A percentile compares a stretch with the other conserved stretches of the same genome.
Conservation (phyloP, 1,140 invertebrate genomes). For the Drosophila setifemur region DNA sequence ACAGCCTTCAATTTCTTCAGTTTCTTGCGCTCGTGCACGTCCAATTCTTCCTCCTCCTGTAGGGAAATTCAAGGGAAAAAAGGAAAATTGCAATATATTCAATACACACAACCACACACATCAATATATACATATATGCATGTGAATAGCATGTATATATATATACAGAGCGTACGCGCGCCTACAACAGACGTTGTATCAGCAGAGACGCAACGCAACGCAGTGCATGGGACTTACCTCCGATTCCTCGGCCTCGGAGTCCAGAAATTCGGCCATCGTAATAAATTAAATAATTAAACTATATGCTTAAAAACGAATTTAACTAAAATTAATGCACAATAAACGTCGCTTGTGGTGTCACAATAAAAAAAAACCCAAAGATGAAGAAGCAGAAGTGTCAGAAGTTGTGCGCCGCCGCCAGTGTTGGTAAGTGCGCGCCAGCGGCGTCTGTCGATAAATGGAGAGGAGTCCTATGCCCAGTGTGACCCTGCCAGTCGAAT, state of each 20-base stretch:
- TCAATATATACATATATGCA: constrained; percentile 1
- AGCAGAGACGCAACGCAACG: constrained; percentile 31
- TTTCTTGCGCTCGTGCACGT: constrained; percentile 86
- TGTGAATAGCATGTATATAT: constrained; percentile 9
- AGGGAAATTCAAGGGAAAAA: constrained; percentile 36
- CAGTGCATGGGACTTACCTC: constrained; percentile 83
- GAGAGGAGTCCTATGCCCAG: too few relatives aligned
- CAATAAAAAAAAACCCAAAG: constrained; percentile 65
- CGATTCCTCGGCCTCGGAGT: constrained; percentile 92
- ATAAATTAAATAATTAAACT: constrained; percentile 75
- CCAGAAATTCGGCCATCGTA: constrained; percentile 90
- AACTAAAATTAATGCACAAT: constrained; percentile 68
- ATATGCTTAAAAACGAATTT: constrained; percentile 70
- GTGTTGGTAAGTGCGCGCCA: not conserved
- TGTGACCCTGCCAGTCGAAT: not conserved
- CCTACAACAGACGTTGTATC: too few relatives aligned
- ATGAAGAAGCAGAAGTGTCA: constrained; percentile 6
- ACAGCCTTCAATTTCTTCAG: constrained; percentile 86
- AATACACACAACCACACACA: not conserved
- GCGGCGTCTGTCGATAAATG: not conserved
- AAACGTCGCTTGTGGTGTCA: constrained; percentile 61
- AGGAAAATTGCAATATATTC: constrained; percentile 28
- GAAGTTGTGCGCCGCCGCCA: not conserved
- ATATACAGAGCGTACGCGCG: constrained; percentile 14
- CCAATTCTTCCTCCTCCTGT: constrained; percentile 87